Evolutionary conservation across 2,888 invertebrate species (phyloP), one percentile per base, ranked within the genome.

Genomic region (Drosophila flavopinicola): DNA sequence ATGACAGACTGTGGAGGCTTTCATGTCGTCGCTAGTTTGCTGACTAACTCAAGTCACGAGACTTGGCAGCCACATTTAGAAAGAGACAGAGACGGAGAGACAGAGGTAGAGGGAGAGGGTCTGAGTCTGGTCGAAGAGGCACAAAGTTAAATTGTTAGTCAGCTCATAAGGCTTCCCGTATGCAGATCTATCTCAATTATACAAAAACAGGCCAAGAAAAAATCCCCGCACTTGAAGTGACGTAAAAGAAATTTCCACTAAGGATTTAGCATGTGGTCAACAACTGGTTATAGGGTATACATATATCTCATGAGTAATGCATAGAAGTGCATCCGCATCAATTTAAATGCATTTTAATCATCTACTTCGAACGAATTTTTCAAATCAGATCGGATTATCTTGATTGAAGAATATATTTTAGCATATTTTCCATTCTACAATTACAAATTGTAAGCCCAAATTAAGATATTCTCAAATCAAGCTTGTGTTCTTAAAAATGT

Each of bases 11-110:
- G 30, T 13, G 39, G 25, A 47, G 35, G 53, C 41, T 29, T 30
- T 48, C 45, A 29, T 58, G 48, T 60, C 35, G 58, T 37, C 52
- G 49, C 3, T 27, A 27, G 42, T 52, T 17, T 47, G 58, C 67
- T 74, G 75, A 77, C 70, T 78, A 63, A 60, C 41, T 64, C 49
- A 44, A 70, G 74, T 77, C 77, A 77, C 77, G 77, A 76, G 80
- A 77, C 79, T 74, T 78, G 48, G 29, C 64, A 52, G 47, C 20
- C 54, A 38, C 1, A 6, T 23, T 27, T 24, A 45, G 9, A 42
- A 24, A 30, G 13, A 24, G 53, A 17, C 5, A 13, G 33, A 30
- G 7, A n/a, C n/a, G 1, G 42, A n/a, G 25, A 11, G 4, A 3
- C 9, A 25, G 33, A 4, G 29, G 1, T 11, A 20, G 17, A 10